Evolutionary conservation across 1,140 invertebrate species (phyloP), one percentile per base, ranked within the genome.

Genomic region (Tyrophagus putrescentiae): DNA sequence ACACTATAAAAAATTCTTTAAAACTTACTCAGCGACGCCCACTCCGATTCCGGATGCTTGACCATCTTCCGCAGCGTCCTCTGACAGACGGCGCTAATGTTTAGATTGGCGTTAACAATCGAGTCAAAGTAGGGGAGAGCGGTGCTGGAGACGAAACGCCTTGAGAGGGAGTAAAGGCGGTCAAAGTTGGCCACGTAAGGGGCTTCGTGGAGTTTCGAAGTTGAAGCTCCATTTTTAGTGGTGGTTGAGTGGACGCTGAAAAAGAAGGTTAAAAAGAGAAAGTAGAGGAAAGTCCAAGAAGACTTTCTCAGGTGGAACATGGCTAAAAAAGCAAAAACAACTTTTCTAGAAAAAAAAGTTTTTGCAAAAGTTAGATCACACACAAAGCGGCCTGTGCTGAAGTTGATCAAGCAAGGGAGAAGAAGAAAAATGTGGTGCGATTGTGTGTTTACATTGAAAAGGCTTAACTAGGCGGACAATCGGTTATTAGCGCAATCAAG

Each of bases 111-210:
- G 6, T n/a, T 5, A 52, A 52, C 23, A 6, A 21, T 3, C 23
- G 27, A n/a, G 31, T 52, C 48, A 9, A 28, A 52, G 16, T 28
- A 52, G 16, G 48, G 48, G 6, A 3, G 13, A 2, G 23, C 13
- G 25, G n/a, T 28, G 27, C 32, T 2, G 2, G 1, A 2, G 2
- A 29, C n/a, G 31, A 52, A 52, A 28, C 32, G 1, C 32, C 23
- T 11, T 2, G 13, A 11, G 1, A 52, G 31, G 16, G 23, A 52
- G 31, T 52, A 52, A 29, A 52, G 27, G 23, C 3, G 1, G 31
- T 52, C 48, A 52, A 52, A 52, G 31, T 52, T 52, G 13, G n/a
- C 16, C 48, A 27, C 32, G 31, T 28, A 52, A 42, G 18, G 41
- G 18, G 18, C 41, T 21, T n/a, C 25, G 41, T 42, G 25, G 41